Evolutionary conservation across 2,888 invertebrate species (phyloP), one percentile per base, ranked within the genome.

Genomic region (Philopedon plagiatum): DNA sequence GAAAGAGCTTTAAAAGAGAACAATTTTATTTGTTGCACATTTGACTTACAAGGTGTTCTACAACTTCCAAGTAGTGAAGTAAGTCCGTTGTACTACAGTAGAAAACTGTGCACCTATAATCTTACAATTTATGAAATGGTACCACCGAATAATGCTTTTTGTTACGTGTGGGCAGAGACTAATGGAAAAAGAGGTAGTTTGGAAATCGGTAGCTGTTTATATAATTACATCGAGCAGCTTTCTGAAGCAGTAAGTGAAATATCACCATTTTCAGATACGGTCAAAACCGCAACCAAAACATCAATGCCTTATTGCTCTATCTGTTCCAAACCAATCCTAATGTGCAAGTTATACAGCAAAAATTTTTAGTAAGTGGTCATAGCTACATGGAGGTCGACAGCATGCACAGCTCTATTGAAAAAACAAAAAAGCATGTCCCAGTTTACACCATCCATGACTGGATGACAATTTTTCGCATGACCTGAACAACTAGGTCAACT

Each of bases 41-140:
- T 81, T 71, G 80, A 81, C 67, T 70, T 81, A 23, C 81, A 81
- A 71, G 71, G 76, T 54, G 80, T 81, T 5, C 74, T 81, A 49
- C 80, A 81, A 60, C 79, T 81, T 44, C 80, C 81, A 29, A 76
- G 64, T 65, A 76, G 77, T 26, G 80, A 79, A 51, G 80, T 80
- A 44, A 69, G 73, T 54, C 75, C 73, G 62, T 74, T 82, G 74
- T 82, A 80, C 75, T 82, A 80, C 75, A 54, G 54, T 54, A 54
- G 54, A 15, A 21, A 60, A 29, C 26, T 41, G 39, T 58, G 41
- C 15, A 39, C 23, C 8, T 71, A 71, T 26, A 71, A 65, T 57
- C 54, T 71, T 5, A 71, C 65, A 19, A 23, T 71, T 46, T 66
- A 71, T 19, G 66, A 58, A 41, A 34, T 32, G 21, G 60, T 66